phyloP scores from a whole-genome alignment of 2,888 invertebrate genomes.

The Lepidonotus clava region DNA sequence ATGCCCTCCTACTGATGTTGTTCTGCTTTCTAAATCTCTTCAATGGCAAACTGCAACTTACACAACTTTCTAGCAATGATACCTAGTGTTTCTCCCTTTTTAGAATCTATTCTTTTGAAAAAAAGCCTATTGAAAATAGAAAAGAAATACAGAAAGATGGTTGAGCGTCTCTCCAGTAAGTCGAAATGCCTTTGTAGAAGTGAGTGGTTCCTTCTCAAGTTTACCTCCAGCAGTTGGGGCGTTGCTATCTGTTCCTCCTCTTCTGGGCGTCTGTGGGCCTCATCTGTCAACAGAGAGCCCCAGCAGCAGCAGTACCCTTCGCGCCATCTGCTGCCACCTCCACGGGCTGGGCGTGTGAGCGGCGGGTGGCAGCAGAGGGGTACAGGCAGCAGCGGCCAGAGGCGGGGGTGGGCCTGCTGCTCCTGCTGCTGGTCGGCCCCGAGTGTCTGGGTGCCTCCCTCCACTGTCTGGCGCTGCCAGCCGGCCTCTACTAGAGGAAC shows the following conservation, averaged over 20 bases:
- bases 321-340: not conserved
- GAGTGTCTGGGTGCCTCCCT: not conserved
- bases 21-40: too few relatives aligned
- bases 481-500: conserved; percentile 11
- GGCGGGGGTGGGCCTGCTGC: not conserved
- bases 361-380: not conserved
- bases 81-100: too few relatives aligned
- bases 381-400: not conserved
- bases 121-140: too few relatives aligned
- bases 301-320: not conserved
- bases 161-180: too few relatives aligned
- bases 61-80: too few relatives aligned
- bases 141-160: too few relatives aligned
- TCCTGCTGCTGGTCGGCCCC: not conserved
- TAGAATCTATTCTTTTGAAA: too few relatives aligned
- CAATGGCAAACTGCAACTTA: too few relatives aligned
- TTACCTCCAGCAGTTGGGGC: not conserved
- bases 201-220: not conserved
- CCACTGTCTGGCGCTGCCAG: not conserved
- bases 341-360: not conserved
- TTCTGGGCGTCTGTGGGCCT: not conserved
- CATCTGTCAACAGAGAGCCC: not conserved
- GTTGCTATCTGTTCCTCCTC: not conserved
- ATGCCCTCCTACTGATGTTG: too few relatives aligned
- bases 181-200: too few relatives aligned